A percentile compares a stretch with the other conserved stretches of the same genome.
Evolutionary conservation across 2,888 invertebrate genomes (phyloP).

Genomic region (Lordiphosa andalusiaca): DNA sequence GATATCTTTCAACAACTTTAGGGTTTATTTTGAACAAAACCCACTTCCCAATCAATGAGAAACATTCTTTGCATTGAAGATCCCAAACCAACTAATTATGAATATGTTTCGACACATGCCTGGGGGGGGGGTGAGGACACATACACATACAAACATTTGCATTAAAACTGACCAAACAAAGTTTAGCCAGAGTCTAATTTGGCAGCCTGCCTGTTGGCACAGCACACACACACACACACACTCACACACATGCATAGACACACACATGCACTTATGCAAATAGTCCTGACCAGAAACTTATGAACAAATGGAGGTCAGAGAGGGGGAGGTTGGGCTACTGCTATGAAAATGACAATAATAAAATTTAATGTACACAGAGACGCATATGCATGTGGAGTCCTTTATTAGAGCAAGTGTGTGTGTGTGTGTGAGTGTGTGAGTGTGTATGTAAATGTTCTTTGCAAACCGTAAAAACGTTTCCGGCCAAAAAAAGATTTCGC

Average conservation of each 20-base stretch:
- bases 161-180: constrained; percentile 73
- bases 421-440: constrained; percentile 19
- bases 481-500: constrained; percentile 45
- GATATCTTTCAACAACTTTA: too few relatives aligned
- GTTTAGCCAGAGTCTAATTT: constrained; percentile 67
- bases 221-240: constrained; percentile 19
- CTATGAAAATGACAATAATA: constrained; percentile 73
- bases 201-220: constrained; percentile 57
- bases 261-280: constrained; percentile 50
- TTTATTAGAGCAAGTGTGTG: constrained; percentile 12
- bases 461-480: constrained; percentile 70
- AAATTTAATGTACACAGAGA: constrained; percentile 71
- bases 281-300: constrained; percentile 58
- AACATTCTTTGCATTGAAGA: constrained; percentile 4
- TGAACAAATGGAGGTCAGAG: constrained; percentile 26
- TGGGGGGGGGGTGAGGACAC: constrained; percentile 15
- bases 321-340: constrained; percentile 25
- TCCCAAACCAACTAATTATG: constrained; percentile 61
- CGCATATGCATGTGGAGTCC: constrained; percentile 50
- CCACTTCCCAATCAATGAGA: too few relatives aligned
- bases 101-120: constrained; percentile 63
- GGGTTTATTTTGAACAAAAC: too few relatives aligned
- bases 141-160: constrained; percentile 39
- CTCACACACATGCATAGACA: constrained; percentile 17
- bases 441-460: constrained; percentile 62